These are phyloP conservation scores for Cnemophilus loriae DNA, from an alignment of 2,113 vertebrate genomes.

Conservation along the genomic window DNA sequence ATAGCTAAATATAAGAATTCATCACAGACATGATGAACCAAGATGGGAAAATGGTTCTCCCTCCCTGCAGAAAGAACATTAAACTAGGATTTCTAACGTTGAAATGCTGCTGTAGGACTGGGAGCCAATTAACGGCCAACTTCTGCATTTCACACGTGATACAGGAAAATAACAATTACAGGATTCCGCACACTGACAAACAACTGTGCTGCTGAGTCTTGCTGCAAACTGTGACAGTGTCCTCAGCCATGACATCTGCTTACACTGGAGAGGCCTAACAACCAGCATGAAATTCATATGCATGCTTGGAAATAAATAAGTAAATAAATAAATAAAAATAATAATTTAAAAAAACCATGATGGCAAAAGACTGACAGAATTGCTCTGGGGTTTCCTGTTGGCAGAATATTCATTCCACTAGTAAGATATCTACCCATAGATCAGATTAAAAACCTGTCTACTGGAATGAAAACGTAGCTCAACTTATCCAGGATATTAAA, in stretches of 20 bases:
- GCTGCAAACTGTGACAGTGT: neutral
- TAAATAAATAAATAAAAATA: neutral
- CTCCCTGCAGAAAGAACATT: neutral
- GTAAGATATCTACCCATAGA: slow-evolving; percentile 35
- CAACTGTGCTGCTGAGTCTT: neutral
- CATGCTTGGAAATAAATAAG: neutral
- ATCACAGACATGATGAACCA: neutral
- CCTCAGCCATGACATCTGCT: neutral
- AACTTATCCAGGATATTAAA: slow-evolving; percentile 65
- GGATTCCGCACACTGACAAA: neutral
- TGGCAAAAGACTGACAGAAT: slow-evolving; percentile 17
- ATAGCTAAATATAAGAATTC: neutral
- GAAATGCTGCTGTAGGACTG: slow-evolving; percentile 3
- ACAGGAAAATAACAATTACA: slow-evolving; percentile 8
- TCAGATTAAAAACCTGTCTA: slow-evolving; percentile 59
- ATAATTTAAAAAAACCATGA: neutral
- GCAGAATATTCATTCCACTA: slow-evolving; percentile 38
- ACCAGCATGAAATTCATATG: neutral
- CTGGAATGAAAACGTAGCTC: slow-evolving; percentile 46
- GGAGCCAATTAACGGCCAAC: slow-evolving; percentile 29
- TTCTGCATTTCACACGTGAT: slow-evolving; percentile 17
- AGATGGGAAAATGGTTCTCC: neutral
- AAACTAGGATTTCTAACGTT: slow-evolving; percentile 10
- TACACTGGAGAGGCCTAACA: neutral
- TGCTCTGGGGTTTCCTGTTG: neutral